Evolutionary conservation across 1,140 invertebrate species (phyloP), one percentile per base, ranked within the genome.

Genomic region (Caenorhabditis latens): DNA sequence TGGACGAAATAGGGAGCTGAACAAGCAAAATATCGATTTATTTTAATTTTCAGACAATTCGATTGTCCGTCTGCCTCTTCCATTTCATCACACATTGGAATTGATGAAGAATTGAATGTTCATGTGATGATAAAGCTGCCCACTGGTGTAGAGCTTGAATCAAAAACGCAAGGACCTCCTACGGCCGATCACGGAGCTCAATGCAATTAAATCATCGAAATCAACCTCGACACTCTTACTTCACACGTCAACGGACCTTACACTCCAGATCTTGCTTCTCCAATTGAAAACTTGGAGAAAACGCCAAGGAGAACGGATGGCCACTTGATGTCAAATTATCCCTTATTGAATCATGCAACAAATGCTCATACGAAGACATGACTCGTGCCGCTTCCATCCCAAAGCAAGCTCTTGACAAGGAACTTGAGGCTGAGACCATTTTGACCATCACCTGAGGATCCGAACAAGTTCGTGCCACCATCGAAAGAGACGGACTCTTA

Each of bases 311-410:
- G 93, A 96, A 96, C 91, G 95, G 95, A 24, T 99, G 98, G 96
- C 98, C 98, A 0, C 90, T 97, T 86, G 97, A 99, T 84, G 97
- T 99, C 90, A 96, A 95, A 94, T 83, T 88, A 40, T 94, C 94
- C 89, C 94, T 99, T 84, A 99, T 99, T 94, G 98, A 98, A 42
- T 99, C 97, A 58, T 99, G 98, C 94, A 99, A 98, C 40, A 99
- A 99, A 94, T 98, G 97, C 79, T 98, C 97, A n/a, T 99, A 99
- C 93, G 98, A 99, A 93, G 98, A 99, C 92, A 99, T 99, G 98
- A 96, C 96, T 88, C 95, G 98, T 71, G 97, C 98, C 91, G 98
- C 97, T 83, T 97, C 95, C 92, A 96, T 99, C 92, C 98, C 97
- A 50, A 96, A 96, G 92, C 96, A 98, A 94, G 98, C 98, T 43